phyloP scores from a whole-genome alignment of 2,113 vertebrate genomes.

The Arothron firmamentum region DNA sequence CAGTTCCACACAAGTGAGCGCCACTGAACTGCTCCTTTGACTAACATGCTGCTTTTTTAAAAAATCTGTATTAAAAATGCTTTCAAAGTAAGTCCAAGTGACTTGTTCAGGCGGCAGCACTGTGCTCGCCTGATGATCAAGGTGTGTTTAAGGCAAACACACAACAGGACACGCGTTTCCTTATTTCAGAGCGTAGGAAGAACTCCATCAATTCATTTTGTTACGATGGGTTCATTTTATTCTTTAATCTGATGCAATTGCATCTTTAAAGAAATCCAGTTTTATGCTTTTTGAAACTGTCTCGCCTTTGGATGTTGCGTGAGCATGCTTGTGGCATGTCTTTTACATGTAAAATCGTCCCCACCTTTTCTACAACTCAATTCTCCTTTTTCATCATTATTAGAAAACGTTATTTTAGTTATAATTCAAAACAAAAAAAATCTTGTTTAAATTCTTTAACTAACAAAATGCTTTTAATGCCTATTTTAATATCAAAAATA shows the following conservation, averaged over 20 bases:
- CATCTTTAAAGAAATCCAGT: slow-evolving; percentile 14
- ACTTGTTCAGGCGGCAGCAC: slow-evolving; percentile 19
- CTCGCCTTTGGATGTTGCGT: too few species aligned
- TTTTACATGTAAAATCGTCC: too few species aligned
- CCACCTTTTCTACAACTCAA: too few species aligned
- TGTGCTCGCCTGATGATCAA: slow-evolving; percentile 6
- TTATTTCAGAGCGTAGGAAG: neutral
- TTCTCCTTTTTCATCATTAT: too few species aligned
- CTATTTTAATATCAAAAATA: too few species aligned
- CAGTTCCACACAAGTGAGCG: slow-evolving; percentile 43
- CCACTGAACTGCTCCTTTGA: slow-evolving; percentile 56
- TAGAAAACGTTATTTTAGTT: too few species aligned
- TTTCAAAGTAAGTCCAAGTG: slow-evolving; percentile 48
- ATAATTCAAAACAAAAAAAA: too few species aligned
- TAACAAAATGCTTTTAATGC: too few species aligned
- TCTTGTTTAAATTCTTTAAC: too few species aligned
- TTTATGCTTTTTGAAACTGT: too few species aligned
- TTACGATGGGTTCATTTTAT: slow-evolving; percentile 4
- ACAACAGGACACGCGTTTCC: neutral
- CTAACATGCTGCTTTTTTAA: slow-evolving; percentile 62
- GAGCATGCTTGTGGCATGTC: too few species aligned
- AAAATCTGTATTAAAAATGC: slow-evolving; percentile 34
- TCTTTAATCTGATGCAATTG: neutral
- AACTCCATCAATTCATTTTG: neutral
- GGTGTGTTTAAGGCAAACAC: slow-evolving; percentile 19